Evolutionary conservation across 2,888 invertebrate genomes (phyloP).

Genomic region (Scaptomyza polygonia): DNA sequence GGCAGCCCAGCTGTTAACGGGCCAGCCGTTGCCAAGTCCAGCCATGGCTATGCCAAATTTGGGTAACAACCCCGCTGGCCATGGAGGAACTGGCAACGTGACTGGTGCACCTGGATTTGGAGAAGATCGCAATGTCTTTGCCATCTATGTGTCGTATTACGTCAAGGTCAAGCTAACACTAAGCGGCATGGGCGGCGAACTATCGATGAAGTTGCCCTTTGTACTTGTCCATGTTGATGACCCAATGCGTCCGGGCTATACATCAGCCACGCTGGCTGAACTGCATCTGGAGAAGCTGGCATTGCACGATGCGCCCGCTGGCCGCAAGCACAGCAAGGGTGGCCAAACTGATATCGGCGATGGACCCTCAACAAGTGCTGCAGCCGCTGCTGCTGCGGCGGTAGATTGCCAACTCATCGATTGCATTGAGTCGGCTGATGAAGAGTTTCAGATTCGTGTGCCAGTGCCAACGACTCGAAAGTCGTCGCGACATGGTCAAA

Average conservation of each 20-base stretch:
- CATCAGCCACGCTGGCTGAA: constrained; percentile 49
- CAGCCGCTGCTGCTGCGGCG: constrained; percentile 57
- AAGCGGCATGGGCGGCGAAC: constrained; percentile 92
- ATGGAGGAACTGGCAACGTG: not conserved
- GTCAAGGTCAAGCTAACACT: constrained; percentile 93
- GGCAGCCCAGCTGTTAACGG: constrained; percentile 56
- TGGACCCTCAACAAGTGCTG: constrained; percentile 69
- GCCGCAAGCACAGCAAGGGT: constrained; percentile 49
- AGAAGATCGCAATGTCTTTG: constrained; percentile 93
- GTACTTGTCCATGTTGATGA: constrained; percentile 88
- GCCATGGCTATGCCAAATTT: constrained; percentile 60
- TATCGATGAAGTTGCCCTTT: constrained; percentile 92
- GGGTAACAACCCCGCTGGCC: not conserved
- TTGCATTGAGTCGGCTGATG: constrained; percentile 75
- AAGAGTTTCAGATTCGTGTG: constrained; percentile 72
- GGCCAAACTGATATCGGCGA: constrained; percentile 36
- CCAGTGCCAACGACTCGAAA: constrained; percentile 55
- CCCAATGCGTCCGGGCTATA: constrained; percentile 56
- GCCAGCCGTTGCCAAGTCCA: constrained; percentile 66
- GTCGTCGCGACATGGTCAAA: not conserved
- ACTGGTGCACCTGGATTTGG: constrained; percentile 21
- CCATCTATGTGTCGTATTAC: constrained; percentile 95
- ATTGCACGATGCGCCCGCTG: constrained; percentile 76
- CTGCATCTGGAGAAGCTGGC: constrained; percentile 66
- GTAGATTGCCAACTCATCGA: constrained; percentile 47